Conservation (phyloP, 2,113 vertebrate species). For the Hippoglossus stenolepis region DNA sequence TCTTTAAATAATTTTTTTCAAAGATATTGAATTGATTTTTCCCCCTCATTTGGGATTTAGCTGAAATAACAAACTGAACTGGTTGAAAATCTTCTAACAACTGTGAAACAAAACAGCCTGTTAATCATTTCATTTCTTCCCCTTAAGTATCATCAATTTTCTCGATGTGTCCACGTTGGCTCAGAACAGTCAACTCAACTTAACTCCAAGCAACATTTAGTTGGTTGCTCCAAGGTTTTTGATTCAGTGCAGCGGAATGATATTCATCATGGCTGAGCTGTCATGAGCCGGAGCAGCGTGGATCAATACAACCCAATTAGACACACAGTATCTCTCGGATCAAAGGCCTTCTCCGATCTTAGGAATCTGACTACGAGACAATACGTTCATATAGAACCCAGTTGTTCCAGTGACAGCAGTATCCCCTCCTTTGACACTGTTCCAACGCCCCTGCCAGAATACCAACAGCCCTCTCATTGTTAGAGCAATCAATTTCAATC, state of each 20-base stretch:
- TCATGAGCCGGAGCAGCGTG: slow-evolving; percentile 45
- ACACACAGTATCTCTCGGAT: slow-evolving; percentile 67
- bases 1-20: too few relatives aligned
- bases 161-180: too few relatives aligned
- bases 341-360: slow-evolving; percentile 60
- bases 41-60: too few relatives aligned
- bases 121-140: too few relatives aligned
- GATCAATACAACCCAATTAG: slow-evolving; percentile 79
- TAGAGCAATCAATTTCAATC: slow-evolving; percentile 81
- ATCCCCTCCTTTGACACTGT: slow-evolving; percentile 62
- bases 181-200: too few relatives aligned
- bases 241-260: slow-evolving; percentile 52
- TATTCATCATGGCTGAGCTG: slow-evolving; percentile 63
- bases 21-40: too few relatives aligned
- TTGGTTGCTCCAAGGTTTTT: slow-evolving; percentile 46
- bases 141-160: too few relatives aligned
- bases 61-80: too few relatives aligned
- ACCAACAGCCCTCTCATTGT: slow-evolving; percentile 72
- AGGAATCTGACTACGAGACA: slow-evolving; percentile 64
- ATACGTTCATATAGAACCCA: slow-evolving; percentile 64
- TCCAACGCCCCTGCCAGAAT: slow-evolving; percentile 52
- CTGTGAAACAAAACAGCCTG: too few relatives aligned
- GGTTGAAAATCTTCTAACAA: too few relatives aligned
- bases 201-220: slow-evolving; percentile 22
- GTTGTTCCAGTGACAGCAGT: slow-evolving; percentile 70